A percentile compares a stretch with the other conserved stretches of the same genome.
phyloP scores from a whole-genome alignment of 2,113 vertebrate genomes.

The Morone chrysops region DNA sequence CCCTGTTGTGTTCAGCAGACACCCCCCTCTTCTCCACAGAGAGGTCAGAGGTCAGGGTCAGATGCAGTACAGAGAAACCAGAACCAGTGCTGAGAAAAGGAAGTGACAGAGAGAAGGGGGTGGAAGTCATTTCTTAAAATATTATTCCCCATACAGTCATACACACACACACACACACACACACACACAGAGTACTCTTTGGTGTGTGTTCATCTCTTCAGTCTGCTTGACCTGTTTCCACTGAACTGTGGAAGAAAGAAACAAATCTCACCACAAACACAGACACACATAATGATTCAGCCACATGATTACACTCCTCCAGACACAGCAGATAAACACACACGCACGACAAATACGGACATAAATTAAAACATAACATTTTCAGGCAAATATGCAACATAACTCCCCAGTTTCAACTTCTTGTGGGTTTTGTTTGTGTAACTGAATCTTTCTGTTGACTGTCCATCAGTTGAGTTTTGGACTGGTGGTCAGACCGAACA shows the following conservation, averaged over 20 bases:
- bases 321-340: background rate
- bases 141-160: conserved; percentile 38
- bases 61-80: conserved; percentile 53
- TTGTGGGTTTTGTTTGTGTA: background rate
- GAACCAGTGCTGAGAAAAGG: conserved; percentile 56
- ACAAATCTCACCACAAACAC: conserved; percentile 15
- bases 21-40: background rate
- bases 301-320: background rate
- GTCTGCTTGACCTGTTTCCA: conserved; percentile 65
- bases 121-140: conserved; percentile 42
- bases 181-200: conserved; percentile 1
- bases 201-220: conserved; percentile 28
- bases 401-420: background rate
- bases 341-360: background rate
- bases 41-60: conserved; percentile 66
- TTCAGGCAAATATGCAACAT: background rate
- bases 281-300: conserved; percentile 7
- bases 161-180: conserved; percentile 3
- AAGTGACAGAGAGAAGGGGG: conserved; percentile 33
- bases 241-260: conserved; percentile 47
- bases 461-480: background rate
- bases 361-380: background rate
- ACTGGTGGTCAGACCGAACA: background rate
- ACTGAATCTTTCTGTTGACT: background rate
- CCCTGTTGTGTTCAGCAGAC: conserved; percentile 12